Base-by-base conservation (phyloP, 2,797 vertebrate genomes). In the Aulostomus chinensis region DNA sequence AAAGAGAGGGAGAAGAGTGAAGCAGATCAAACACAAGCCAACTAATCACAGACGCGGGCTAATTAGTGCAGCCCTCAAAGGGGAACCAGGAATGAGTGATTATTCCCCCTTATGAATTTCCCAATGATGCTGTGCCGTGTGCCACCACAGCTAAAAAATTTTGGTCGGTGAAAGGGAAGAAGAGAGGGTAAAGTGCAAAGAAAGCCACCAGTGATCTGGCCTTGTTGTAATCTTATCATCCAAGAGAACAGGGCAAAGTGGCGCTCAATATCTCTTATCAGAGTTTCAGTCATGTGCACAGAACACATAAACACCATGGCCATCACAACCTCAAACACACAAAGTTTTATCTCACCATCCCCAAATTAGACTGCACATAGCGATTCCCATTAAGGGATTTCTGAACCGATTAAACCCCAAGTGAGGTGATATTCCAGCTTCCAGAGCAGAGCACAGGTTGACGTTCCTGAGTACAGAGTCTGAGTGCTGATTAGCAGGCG, bases 21-120 rank as follows among this genome's bases (percentile, higher is more conserved):
- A 63, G 80, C 78, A 85, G 79, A 88, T 89, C 86, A 89, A 88
- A 88, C 78, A 73, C 79, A 58, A 82, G 73, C 74, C 75, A 73
- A 66, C 82, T 88, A 89, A 89, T 87, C 83, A 89, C 83, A 88
- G 87, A 87, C 81, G 77, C 76, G 13, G 63, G 72, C 86, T 88
- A 89, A 89, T 89, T 89, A 89, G 82, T n/a, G 21, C 79, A 50
- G 78, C 73, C 75, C 86, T 89, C 87, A 86, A 87, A 88, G 86
- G 82, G 78, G 77, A 85, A 76, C 75, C 56, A 41, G 82, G 79
- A 80, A 72, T 56, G 83, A 87, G 81, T 47, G 78, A 84, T 86
- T 80, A 85, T 80, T 80, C 78, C 77, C 69, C 59, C 72, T 66
- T 57, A 64, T 84, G 83, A 85, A 81, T 86, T 79, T 82, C 72